Base-by-base conservation (phyloP, 2,888 invertebrate genomes). In the Ptilodon capucinus region DNA sequence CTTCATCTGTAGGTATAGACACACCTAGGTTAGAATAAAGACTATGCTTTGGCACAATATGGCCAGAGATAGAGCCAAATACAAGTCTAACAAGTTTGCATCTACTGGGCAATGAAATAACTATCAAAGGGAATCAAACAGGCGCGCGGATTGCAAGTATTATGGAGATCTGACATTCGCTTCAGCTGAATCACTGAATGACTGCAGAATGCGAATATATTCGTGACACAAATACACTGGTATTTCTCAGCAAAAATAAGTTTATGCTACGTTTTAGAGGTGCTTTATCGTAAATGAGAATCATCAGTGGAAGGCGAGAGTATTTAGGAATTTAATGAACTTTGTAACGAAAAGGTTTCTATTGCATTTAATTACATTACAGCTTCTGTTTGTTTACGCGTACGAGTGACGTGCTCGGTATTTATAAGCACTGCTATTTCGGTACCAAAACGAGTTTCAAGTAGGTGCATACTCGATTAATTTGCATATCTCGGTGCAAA, bases 371-470 rank as follows among this genome's bases (percentile, higher is more conserved):
- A 47, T 57, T 58, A 54, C 47, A 40, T 46, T 46, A 42, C 53
- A 49, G 44, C 21, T 18, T 51, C 42, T 54, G 47, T 59, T 61
- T 64, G 58, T 64, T 59, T 60, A 57, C 60, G 49, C 43, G 49
- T 58, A 49, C 7, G 41, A 39, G 38, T 58, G 49, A 63, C 56
- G 60, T 60, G 60, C 54, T 51, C 53, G 46, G 58, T 57, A 68
- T 57, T 63, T 41, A 41, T 66, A 50, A 57, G 46, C 51, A 50
- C 35, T 40, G 51, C 52, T 61, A 57, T 60, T 62, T 64, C 42
- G 44, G 53, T 52, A 58, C 46, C 18, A 9, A 48, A 57, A 57
- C 61, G 52, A 38, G 62, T 60, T 64, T 48, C 21, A 9, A 28
- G 28, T 23, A 41, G 2, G 40, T 42, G 30, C 30, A n/a, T 48